phyloP scores from a whole-genome alignment of 2,888 invertebrate genomes.

The Volucella inflata region DNA sequence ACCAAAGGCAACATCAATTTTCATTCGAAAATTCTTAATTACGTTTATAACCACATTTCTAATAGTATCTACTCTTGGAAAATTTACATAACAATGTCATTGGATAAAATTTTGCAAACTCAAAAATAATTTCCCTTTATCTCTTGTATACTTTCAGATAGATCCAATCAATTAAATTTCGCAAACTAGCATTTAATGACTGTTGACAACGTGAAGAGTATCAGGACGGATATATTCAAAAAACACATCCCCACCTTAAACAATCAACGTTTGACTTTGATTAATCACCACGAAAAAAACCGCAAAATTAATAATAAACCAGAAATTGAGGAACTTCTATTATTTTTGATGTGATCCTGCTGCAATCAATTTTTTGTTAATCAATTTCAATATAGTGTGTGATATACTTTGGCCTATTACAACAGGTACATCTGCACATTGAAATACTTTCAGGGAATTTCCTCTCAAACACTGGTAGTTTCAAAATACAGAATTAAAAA shows the following conservation, averaged over 20 bases:
- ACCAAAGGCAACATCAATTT: background rate
- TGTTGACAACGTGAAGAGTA: constrained; percentile 47
- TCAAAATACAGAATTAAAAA: constrained; percentile 6
- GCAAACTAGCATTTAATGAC: constrained; percentile 53
- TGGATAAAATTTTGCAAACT: constrained; percentile 23
- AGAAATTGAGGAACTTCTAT: no score
- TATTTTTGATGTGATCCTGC: no score
- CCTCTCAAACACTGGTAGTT: constrained; percentile 54
- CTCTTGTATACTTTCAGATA: constrained; percentile 28
- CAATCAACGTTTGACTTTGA: constrained; percentile 36
- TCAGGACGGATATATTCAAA: constrained; percentile 24
- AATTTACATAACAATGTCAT: constrained; percentile 16
- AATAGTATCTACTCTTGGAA: constrained; percentile 28
- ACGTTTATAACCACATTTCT: background rate
- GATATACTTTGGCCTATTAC: no score
- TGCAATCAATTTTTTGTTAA: no score
- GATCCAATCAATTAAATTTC: constrained; percentile 60
- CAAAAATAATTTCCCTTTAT: constrained; percentile 23
- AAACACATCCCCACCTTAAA: constrained; percentile 22
- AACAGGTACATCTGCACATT: no score
- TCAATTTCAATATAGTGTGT: no score
- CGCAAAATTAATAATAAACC: no score
- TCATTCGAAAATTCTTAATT: constrained; percentile 9
- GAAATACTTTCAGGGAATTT: constrained; percentile 24
- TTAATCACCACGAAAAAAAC: constrained; percentile 15